Conservation (phyloP, 2,113 vertebrate genomes). For the Butorides virescens region DNA sequence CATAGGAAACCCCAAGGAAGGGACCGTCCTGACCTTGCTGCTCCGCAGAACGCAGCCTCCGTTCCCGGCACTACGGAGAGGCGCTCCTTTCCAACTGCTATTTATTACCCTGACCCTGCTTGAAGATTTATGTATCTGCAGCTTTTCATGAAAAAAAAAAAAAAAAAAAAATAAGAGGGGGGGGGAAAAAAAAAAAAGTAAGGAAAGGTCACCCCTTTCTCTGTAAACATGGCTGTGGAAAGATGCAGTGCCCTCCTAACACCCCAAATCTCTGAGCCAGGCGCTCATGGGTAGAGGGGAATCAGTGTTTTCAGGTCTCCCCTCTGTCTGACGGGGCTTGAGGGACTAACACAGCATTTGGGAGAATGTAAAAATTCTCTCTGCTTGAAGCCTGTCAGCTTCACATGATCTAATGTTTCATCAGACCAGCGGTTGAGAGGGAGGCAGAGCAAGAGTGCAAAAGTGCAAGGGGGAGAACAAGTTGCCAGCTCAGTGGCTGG, state of each 20-base stretch:
- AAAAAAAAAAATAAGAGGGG: rapidly evolving
- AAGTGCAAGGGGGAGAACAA: not conserved
- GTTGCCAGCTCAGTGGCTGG: not conserved
- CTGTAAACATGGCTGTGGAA: not conserved
- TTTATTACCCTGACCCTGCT: not conserved
- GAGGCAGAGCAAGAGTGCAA: not conserved
- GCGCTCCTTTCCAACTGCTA: not conserved
- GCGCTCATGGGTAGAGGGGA: not conserved
- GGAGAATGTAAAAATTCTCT: not conserved
- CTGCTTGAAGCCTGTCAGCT: not conserved
- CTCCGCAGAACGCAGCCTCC: not conserved
- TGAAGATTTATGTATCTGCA: not conserved
- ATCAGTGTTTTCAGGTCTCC: not conserved
- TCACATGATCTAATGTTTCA: not conserved
- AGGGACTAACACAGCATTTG: not conserved
- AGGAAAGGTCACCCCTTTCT: not conserved
- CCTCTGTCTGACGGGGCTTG: not conserved
- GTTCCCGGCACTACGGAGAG: not conserved
- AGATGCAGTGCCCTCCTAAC: not conserved
- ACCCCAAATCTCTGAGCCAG: not conserved
- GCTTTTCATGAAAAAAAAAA: not conserved
- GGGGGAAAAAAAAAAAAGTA: rapidly evolving
- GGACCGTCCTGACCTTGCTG: not conserved
- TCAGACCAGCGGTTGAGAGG: not conserved
- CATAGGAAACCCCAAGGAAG: not conserved